Evolutionary conservation across 1,140 invertebrate species (phyloP).

Genomic region (Gyrodactylus salaris): DNA sequence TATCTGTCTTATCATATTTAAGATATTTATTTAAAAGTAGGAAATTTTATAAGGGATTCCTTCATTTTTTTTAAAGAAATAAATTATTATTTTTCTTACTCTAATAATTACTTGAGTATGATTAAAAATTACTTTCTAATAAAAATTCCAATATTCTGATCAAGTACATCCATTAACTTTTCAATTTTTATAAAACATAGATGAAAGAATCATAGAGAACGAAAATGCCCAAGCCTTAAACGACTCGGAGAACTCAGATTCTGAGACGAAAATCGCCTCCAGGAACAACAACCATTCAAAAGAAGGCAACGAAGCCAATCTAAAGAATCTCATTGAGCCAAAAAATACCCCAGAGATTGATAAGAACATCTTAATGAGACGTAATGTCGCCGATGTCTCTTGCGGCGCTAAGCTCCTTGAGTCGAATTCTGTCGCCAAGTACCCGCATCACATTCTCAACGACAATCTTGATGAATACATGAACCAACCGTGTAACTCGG

Average conservation of each 20-base stretch:
- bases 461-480: slow-evolving; percentile 75
- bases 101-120: too few relatives aligned
- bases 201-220: background rate
- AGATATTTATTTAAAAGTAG: too few relatives aligned
- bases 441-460: slow-evolving; percentile 40
- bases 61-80: too few relatives aligned
- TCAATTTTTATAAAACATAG: too few relatives aligned
- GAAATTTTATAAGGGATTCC: too few relatives aligned
- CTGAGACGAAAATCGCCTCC: background rate
- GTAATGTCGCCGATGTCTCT: slow-evolving; percentile 20
- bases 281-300: too few relatives aligned
- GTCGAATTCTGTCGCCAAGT: slow-evolving; percentile 54
- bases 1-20: too few relatives aligned
- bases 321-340: background rate
- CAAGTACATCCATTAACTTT: too few relatives aligned
- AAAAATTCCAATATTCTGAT: too few relatives aligned
- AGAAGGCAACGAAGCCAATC: too few relatives aligned
- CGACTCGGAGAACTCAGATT: background rate
- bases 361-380: background rate
- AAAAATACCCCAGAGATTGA: background rate
- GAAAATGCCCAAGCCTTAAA: background rate
- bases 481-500: slow-evolving; percentile 47
- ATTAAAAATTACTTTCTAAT: too few relatives aligned
- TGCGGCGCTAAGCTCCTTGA: slow-evolving; percentile 82
- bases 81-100: too few relatives aligned